Evolutionary conservation across 64 coral and sea anemone genomes (phyloP).

Genomic region (Dendrophyllia cribrosa): DNA sequence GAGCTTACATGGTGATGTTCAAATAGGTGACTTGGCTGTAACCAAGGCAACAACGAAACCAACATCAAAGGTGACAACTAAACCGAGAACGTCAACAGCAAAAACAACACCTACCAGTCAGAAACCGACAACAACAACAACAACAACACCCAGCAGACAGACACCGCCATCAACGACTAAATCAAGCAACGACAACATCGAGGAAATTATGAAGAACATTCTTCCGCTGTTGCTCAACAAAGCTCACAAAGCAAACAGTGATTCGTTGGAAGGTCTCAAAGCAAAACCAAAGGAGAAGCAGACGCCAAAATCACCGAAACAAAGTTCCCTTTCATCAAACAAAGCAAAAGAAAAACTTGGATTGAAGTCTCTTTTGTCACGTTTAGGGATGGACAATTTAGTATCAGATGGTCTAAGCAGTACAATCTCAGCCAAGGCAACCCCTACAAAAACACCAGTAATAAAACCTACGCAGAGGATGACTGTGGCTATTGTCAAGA

Average conservation of each 20-base stretch:
- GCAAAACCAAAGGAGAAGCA: constrained; percentile 25
- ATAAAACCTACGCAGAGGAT: neutral
- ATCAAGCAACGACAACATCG: constrained; percentile 24
- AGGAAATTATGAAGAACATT: constrained; percentile 44
- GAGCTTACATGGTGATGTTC: constrained; percentile 61
- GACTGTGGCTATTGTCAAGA: neutral
- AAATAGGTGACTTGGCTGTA: neutral
- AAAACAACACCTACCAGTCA: constrained; percentile 43
- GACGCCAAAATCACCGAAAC: neutral
- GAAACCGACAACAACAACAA: constrained; percentile 17
- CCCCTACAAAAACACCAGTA: neutral
- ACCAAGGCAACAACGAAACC: constrained; percentile 44
- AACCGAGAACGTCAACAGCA: neutral
- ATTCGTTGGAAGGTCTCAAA: constrained; percentile 1
- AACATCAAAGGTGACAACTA: constrained; percentile 50
- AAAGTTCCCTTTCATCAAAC: neutral
- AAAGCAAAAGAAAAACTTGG: constrained; percentile 8
- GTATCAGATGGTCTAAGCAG: constrained; percentile 29
- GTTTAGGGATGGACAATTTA: constrained; percentile 42
- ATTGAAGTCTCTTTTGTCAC: constrained; percentile 53
- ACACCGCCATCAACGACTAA: constrained; percentile 12
- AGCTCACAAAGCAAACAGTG: neutral
- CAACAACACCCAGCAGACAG: constrained; percentile 12
- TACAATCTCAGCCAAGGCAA: constrained; percentile 13
- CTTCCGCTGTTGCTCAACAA: constrained; percentile 65